phyloP scores from a whole-genome alignment of 2,888 invertebrate genomes.

The Tiliacea aurago region DNA sequence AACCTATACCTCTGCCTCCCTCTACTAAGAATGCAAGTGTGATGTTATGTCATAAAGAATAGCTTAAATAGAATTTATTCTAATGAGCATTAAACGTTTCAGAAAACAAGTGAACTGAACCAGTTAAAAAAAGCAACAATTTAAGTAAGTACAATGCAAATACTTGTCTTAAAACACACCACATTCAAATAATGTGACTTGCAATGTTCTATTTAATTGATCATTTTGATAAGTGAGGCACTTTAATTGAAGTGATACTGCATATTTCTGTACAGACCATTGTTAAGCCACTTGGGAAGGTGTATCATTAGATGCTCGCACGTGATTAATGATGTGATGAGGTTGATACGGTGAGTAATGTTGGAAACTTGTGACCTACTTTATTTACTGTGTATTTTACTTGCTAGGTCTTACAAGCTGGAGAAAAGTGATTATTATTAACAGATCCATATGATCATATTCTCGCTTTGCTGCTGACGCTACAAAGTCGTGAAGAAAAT shows the following conservation, averaged over 20 bases:
- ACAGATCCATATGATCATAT: background rate
- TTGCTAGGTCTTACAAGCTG: background rate
- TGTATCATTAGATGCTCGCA: background rate
- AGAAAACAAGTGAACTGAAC: too few relatives aligned
- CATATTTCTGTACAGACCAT: background rate
- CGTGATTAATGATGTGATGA: slow-evolving; percentile 4
- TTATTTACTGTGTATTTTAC: background rate
- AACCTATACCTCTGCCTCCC: too few relatives aligned
- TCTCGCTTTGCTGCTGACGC: background rate
- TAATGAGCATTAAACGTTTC: too few relatives aligned
- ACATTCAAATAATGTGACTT: background rate
- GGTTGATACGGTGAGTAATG: too few relatives aligned
- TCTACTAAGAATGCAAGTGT: background rate
- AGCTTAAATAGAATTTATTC: background rate
- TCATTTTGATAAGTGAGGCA: background rate
- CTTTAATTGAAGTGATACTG: slow-evolving; percentile 13
- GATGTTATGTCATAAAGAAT: background rate
- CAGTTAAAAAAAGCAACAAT: too few relatives aligned
- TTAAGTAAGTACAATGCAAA: too few relatives aligned
- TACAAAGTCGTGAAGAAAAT: background rate
- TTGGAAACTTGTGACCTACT: too few relatives aligned
- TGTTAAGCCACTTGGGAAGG: slow-evolving; percentile 22
- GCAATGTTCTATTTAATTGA: background rate
- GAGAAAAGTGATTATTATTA: background rate
- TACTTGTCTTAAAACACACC: too few relatives aligned